Evolutionary conservation across 23 tunicate species (phyloP), one percentile per base, ranked within the genome.

Genomic region (Halocynthia roretzi): DNA sequence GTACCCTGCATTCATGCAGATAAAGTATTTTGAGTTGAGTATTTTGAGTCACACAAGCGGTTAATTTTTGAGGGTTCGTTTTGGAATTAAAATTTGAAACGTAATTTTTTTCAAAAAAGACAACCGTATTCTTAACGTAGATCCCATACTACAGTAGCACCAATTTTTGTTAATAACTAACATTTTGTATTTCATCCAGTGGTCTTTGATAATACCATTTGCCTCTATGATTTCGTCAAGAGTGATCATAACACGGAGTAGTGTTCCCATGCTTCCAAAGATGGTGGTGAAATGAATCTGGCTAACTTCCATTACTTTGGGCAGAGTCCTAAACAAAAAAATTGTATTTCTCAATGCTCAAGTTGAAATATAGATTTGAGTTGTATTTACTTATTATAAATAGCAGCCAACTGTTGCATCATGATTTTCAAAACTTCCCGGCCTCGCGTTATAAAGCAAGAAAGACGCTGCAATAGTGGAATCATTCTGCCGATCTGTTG

Each of bases 391-490:
- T 91, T 91, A 84, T 91, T 91, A 62, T 85, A 68, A 8, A 91
- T 68, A 50, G 97, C 97, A 19, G 97, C 97, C 68, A 91, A 76
- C 64, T 91, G 97, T 57, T 83, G 87, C 8, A 91, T 71, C 50
- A 68, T 54, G 62, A 85, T 91, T 62, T 91, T 85, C 9, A 91
- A 19, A 6, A 85, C 91, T 72, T 91, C 97, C 4, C 90, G 56
- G 63, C 97, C 81, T 52, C 97, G 54, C 52, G 76, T 80, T 11
- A 68, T 67, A 85, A 91, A 91, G 75, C 97, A 81, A 10, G 84
- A 71, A 8, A 91, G 67, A n/a, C 71, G 64, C 65, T 91, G 97
- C 55, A 91, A 56, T 10, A 81, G 50, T 6, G 97, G 97, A 21
- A 91, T 52, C 78, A 91, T 77, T 56, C 91, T 77, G 6, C 87